Base-by-base conservation (phyloP, 2,113 vertebrate species). In the Leucosticte australis region DNA sequence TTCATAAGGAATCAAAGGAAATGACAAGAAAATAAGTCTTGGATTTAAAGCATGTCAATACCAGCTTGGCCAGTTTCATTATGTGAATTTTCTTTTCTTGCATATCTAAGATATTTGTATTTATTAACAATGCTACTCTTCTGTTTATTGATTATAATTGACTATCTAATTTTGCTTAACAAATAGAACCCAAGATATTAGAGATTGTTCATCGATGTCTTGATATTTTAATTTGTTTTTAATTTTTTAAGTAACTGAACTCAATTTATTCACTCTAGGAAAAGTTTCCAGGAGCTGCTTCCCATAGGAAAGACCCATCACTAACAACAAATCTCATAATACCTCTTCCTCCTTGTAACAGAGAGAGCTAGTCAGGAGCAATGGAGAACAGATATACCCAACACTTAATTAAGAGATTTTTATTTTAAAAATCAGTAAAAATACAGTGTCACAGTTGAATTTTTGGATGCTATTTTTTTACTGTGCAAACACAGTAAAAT, bases 311-410 rank as follows among this genome's bases (percentile, higher is more conserved):
- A 89, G 24, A 37, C 16, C 5, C 15, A 21, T 46, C 12, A 27
- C 37, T 53, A 19, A 17, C 18, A 59, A 50, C 4, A 86, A 56
- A 74, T 74, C 6, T 76, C 19, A 10, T 27, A 47, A 79, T 12
- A 4, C 12, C 1, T 71, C 7, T 50, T 87, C 30, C 8, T 83
- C 8, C 24, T 87, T 0, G 0, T 9, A 55, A 31, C 6, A 62
- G 18, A 30, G 16, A 24, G 13, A 55, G 14, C 2, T 42, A 63
- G 33, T 67, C 60, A 84, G 31, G 15, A 64, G 19, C 27, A 67
- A 57, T 2, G 4, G 15, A 55, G 8, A 84, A 11, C 6, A 87
- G 42, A 53, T 87, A 70, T 7, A 63, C 1, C 2, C 11, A 68
- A 50, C 6, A 74, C 3, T 35, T 67, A 84, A 74, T 57, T 44